These are phyloP conservation scores for Formicarius rufipectus DNA, from an alignment of 2,113 vertebrate genomes.

Conservation along the genomic window DNA sequence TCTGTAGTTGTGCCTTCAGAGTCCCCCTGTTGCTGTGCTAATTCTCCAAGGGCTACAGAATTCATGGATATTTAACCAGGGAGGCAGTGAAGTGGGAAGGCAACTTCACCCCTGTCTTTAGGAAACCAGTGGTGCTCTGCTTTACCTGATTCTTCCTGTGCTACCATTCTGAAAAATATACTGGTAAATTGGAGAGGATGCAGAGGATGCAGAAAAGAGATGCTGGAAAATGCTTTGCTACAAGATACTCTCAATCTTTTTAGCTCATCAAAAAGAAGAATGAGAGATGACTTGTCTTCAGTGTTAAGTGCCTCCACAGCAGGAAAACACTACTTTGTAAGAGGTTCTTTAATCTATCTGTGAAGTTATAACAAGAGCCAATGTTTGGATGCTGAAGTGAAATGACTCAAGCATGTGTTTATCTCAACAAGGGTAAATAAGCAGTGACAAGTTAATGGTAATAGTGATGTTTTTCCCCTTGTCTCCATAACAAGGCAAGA, in stretches of 20 bases:
- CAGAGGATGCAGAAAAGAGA: background rate
- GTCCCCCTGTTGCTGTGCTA: background rate
- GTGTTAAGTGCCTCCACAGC: constrained; percentile 18
- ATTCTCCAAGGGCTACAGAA: background rate
- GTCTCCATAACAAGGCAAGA: background rate
- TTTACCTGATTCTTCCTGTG: background rate
- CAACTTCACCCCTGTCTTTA: background rate
- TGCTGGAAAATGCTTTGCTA: background rate
- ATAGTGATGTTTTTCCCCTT: background rate
- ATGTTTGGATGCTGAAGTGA: background rate
- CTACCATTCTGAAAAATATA: background rate
- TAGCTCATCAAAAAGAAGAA: constrained; percentile 15
- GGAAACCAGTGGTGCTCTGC: background rate
- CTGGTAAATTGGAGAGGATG: background rate
- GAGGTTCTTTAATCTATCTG: constrained; percentile 13
- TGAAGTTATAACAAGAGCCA: background rate
- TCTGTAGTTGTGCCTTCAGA: background rate
- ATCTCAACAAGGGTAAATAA: constrained; percentile 23
- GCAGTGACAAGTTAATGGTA: background rate
- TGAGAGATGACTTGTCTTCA: background rate
- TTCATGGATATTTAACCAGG: background rate
- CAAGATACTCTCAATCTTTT: background rate
- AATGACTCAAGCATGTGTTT: background rate
- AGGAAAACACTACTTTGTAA: constrained; percentile 3
- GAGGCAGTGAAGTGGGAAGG: background rate